These are phyloP conservation scores for Anguilla marmorata DNA, from an alignment of 2,797 vertebrate species.

Conservation along the genomic window DNA sequence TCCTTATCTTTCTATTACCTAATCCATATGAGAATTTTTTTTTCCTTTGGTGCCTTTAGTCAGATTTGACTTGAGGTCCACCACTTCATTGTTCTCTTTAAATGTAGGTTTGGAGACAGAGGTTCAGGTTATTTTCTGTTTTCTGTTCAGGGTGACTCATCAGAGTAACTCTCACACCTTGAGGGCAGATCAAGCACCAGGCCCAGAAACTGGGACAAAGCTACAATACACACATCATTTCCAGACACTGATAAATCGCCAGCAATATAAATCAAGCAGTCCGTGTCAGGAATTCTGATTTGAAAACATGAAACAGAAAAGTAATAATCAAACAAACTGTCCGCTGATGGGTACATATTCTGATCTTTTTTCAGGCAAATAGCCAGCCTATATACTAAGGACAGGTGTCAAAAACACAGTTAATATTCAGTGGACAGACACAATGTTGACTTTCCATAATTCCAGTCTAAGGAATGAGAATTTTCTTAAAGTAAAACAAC, in stretches of 20 bases:
- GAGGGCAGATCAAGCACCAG: background rate
- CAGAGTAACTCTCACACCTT: background rate
- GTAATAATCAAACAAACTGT: background rate
- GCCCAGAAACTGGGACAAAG: background rate
- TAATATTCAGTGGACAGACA: background rate
- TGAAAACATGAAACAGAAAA: background rate
- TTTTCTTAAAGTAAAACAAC: background rate
- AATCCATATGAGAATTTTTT: background rate
- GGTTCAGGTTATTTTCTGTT: background rate
- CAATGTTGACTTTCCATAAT: background rate
- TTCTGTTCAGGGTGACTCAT: background rate
- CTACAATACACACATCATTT: background rate
- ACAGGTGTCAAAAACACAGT: background rate
- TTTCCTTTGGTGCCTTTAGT: background rate
- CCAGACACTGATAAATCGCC: background rate
- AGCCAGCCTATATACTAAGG: background rate
- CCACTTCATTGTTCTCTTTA: background rate
- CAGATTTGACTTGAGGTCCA: background rate
- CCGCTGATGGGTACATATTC: background rate
- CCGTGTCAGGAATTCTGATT: background rate
- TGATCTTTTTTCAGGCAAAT: background rate
- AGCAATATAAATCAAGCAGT: background rate
- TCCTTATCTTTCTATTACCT: conserved; percentile 1
- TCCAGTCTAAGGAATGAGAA: background rate
- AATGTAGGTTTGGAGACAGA: background rate